A percentile compares a stretch with the other conserved stretches of the same genome.
Conservation (phyloP, 2,797 vertebrate species). For the Myiothlypis chrysogaster region DNA sequence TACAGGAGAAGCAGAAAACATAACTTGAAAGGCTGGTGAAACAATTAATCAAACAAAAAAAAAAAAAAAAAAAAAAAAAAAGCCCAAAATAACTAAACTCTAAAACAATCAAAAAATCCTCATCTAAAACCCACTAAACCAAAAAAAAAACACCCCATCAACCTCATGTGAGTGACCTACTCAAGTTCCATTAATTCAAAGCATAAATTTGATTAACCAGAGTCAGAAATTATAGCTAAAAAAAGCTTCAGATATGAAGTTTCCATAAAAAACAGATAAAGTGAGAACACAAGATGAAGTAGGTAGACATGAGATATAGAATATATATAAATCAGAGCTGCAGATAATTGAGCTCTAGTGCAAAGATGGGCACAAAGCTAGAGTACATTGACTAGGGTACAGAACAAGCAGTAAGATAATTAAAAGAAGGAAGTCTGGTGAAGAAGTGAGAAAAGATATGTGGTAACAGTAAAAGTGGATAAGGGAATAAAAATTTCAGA, state of each 20-base stretch:
- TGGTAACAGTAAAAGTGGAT: not conserved
- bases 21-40: not conserved
- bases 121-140: rapidly evolving
- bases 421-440: not conserved
- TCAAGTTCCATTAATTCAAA: not conserved
- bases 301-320: not conserved
- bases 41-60: not conserved
- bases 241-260: not conserved
- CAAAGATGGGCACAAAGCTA: not conserved
- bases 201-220: not conserved
- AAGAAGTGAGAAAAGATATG: not conserved
- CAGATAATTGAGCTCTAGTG: not conserved
- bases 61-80: not conserved
- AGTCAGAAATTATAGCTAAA: not conserved
- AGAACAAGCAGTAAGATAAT: not conserved
- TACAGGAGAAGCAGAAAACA: not conserved
- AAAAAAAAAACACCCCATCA: rapidly evolving
- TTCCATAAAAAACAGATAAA: not conserved
- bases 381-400: rapidly evolving
- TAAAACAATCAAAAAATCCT: rapidly evolving
- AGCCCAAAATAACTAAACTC: not conserved
- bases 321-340: not conserved
- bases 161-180: not conserved
- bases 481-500: not conserved
- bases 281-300: not conserved